These are phyloP conservation scores for Lasioglossum calceatum DNA, from an alignment of 2,888 invertebrate species.

Conservation along the genomic window DNA sequence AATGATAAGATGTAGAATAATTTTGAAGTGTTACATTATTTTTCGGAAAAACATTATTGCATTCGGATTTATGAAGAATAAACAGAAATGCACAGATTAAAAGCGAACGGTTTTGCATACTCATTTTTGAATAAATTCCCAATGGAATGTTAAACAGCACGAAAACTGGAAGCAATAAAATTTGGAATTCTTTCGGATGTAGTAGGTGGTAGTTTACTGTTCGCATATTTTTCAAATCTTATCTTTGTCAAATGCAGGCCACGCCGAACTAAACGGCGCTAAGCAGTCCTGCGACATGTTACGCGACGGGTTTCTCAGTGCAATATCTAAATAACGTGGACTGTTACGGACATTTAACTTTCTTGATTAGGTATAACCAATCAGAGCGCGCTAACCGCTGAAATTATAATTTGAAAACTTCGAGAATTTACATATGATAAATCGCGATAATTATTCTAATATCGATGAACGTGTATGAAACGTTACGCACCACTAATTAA, in stretches of 20 bases:
- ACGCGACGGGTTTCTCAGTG: constrained; percentile 31
- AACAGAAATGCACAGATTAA: neutral
- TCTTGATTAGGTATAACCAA: constrained; percentile 1
- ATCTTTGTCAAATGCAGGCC: neutral
- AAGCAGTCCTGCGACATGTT: constrained; percentile 23
- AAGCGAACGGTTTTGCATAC: neutral
- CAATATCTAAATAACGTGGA: constrained; percentile 35
- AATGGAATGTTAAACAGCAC: neutral
- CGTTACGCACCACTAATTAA: constrained; percentile 1
- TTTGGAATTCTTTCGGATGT: neutral
- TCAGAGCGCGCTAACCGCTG: neutral
- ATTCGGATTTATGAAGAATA: neutral
- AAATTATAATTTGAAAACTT: neutral
- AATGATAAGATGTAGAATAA: neutral
- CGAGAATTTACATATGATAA: neutral
- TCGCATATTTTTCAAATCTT: constrained; percentile 19
- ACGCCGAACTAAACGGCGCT: constrained; percentile 13
- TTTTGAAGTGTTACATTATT: no score
- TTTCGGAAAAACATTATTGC: neutral
- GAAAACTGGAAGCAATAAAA: neutral
- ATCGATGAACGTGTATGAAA: neutral
- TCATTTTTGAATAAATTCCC: neutral
- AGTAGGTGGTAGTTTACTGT: constrained; percentile 3
- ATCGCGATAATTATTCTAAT: neutral
- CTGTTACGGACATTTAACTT: constrained; percentile 38